Evolutionary conservation across 2,113 vertebrate genomes (phyloP).

Genomic region (Colistium nudipinnis): DNA sequence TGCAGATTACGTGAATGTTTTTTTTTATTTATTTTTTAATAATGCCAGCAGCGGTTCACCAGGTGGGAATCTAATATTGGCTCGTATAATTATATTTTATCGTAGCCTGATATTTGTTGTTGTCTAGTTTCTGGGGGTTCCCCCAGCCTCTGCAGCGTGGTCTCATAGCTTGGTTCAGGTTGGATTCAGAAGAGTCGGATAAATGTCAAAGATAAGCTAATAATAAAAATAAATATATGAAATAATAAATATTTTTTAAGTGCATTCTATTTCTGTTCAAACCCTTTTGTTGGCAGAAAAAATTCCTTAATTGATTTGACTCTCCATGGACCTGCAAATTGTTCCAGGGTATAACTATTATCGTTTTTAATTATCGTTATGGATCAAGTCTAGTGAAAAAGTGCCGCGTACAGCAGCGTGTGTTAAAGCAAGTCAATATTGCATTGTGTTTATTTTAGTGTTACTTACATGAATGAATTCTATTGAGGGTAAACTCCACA

Average conservation of each 20-base stretch:
- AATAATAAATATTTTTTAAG: too few species aligned
- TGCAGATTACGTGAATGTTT: constrained; percentile 34
- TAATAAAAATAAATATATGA: not conserved
- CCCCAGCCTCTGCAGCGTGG: constrained; percentile 6
- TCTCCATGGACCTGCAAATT: not conserved
- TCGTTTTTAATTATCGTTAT: too few species aligned
- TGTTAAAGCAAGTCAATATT: not conserved
- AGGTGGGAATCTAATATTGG: constrained; percentile 34
- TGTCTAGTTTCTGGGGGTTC: constrained; percentile 13
- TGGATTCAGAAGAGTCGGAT: not conserved
- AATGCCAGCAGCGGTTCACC: constrained; percentile 26
- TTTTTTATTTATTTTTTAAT: constrained; percentile 28
- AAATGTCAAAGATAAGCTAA: not conserved
- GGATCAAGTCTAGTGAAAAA: not conserved
- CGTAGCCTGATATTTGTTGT: constrained; percentile 18
- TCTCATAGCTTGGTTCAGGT: not conserved
- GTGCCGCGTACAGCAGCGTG: not conserved
- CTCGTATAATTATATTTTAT: constrained; percentile 41
- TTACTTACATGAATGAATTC: not conserved
- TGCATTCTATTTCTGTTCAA: not conserved
- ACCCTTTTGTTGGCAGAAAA: not conserved
- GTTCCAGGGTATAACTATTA: not conserved
- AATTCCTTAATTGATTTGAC: not conserved
- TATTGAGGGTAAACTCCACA: not conserved
- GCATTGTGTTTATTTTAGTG: too few species aligned